Evolutionary conservation across 37 sponge, comb jelly and placozoan genomes (phyloP), one percentile per base, ranked within the genome.

Genomic region (Tethya wilhelma): DNA sequence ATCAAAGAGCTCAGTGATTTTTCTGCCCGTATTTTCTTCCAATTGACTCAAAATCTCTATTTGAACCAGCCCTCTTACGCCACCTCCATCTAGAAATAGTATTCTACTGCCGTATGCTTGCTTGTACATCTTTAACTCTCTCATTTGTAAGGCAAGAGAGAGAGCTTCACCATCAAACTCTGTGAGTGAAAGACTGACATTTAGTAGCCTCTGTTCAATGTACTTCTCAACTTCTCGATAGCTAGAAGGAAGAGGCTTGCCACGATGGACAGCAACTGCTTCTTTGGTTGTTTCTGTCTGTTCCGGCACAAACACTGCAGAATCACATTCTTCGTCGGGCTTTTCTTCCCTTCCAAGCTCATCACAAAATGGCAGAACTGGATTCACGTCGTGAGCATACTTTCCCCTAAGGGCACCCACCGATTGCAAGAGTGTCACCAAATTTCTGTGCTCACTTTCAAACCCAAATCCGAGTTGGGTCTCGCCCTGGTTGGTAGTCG

Each of bases 61-160:
- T 72, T 81, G 77, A 26, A 88, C 40, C 72, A 88, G 60, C 14
- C 83, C 88, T 42, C 60, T 88, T 29, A 88, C 75, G 7, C 88
- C 88, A 26, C 88, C 88, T 1, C 88, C 88, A 46, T 88, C 88
- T 40, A 88, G 78, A 36, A 76, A 81, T 22, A 88, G 77, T 7
- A 88, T 60, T 22, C 83, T 37, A 42, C 46, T 46, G 0, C 90
- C 90, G 22, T n/a, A n/a, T n/a, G 71, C n/a, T 38, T 64, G 63
- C 44, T 63, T 72, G 26, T 63, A 73, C 38, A 64, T 17, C 11
- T 22, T 46, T 64, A 82, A 36, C 30, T 86, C 80, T 32, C 38
- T 71, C 68, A 65, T 19, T 44, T 86, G 78, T 1, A 65, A 12
- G 2, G 49, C 73, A 20, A 53, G 53, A 12, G 87, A 49, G 11